Conservation (phyloP, 1,140 invertebrate species). For the Euwallacea fornicatus region DNA sequence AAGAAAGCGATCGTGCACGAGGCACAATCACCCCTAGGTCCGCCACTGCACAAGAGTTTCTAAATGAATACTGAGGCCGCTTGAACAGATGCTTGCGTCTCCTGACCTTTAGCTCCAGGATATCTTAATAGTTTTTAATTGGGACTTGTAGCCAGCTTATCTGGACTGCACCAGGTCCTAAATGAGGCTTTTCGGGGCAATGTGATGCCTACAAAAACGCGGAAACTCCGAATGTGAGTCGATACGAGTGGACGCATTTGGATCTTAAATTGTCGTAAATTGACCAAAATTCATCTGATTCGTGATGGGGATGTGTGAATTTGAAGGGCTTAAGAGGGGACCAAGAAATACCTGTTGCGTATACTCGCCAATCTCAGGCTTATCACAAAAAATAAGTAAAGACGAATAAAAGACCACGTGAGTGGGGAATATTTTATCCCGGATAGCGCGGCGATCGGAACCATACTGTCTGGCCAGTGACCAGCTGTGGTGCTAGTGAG, state of each 20-base stretch:
- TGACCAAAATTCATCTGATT: not conserved
- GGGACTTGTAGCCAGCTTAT: conserved; percentile 11
- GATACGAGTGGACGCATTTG: too few relatives aligned
- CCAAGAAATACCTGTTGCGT: not conserved
- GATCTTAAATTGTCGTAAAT: not conserved
- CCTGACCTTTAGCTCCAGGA: conserved; percentile 18
- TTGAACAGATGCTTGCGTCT: conserved; percentile 17
- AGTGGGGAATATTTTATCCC: not conserved
- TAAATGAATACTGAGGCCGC: conserved; percentile 28
- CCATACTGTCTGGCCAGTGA: not conserved
- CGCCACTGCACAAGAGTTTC: not conserved
- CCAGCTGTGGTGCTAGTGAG: not conserved
- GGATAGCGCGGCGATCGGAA: not conserved
- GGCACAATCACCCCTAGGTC: too few relatives aligned
- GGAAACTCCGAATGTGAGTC: too few relatives aligned
- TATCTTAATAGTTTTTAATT: conserved; percentile 25
- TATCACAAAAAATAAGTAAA: not conserved
- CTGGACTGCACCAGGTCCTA: conserved; percentile 5
- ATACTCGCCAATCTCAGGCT: not conserved
- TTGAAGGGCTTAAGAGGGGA: not conserved
- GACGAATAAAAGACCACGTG: not conserved
- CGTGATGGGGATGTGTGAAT: not conserved
- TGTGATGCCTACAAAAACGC: too few relatives aligned
- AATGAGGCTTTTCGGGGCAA: not conserved
- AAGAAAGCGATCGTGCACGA: too few relatives aligned